Conservation (phyloP, 2,797 vertebrate species). For the Hybognathus amarus region DNA sequence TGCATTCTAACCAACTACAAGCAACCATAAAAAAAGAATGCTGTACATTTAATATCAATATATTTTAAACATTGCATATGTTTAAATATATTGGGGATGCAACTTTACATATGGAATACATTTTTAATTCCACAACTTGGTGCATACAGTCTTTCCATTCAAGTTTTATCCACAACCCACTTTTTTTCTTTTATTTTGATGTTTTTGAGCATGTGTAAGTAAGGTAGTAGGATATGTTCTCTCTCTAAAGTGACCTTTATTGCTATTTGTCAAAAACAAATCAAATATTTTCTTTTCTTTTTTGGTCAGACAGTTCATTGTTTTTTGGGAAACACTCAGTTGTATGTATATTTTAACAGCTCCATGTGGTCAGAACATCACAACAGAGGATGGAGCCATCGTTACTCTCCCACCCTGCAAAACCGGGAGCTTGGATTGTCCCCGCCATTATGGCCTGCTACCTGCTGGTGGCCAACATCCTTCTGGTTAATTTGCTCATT, state of each 20-base stretch:
- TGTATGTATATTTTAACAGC: conserved; percentile 72
- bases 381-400: conserved; percentile 89
- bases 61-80: conserved; percentile 80
- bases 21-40: conserved; percentile 72
- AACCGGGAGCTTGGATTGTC: conserved; percentile 97
- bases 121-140: conserved; percentile 72
- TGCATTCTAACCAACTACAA: conserved; percentile 71
- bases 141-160: conserved; percentile 70
- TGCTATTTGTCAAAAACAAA: conserved; percentile 1
- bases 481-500: conserved; percentile 97
- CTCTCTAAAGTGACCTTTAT: conserved; percentile 32
- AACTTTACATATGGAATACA: conserved; percentile 69
- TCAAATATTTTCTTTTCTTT: not conserved
- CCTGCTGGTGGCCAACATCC: conserved; percentile 96
- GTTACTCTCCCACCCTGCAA: conserved; percentile 93
- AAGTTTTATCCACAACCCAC: conserved; percentile 63
- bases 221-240: conserved; percentile 56
- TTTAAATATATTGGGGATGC: conserved; percentile 84
- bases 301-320: not conserved
- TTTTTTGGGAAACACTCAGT: not conserved
- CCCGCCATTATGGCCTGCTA: conserved; percentile 99
- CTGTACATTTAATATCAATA: conserved; percentile 77
- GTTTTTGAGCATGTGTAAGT: conserved; percentile 57
- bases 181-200: conserved; percentile 51
- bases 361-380: conserved; percentile 97